These are phyloP conservation scores for Macrotus californicus DNA, from an alignment of 2,113 vertebrate genomes.

Conservation along the genomic window DNA sequence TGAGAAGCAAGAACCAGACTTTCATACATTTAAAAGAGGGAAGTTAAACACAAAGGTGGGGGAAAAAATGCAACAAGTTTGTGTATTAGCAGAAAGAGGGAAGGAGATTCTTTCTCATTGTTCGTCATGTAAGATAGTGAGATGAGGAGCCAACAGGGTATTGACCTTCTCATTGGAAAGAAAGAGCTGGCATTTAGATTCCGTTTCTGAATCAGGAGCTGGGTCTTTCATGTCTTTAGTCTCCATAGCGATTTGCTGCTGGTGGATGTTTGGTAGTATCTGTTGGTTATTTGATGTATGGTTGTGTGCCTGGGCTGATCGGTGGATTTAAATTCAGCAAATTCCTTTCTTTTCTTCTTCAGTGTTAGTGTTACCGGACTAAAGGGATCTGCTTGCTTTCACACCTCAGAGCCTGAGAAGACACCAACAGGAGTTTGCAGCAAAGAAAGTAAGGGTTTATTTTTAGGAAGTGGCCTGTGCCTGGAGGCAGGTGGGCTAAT, in stretches of 20 bases:
- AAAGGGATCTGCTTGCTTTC: background rate
- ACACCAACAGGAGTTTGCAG: background rate
- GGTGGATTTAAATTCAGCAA: background rate
- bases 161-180: background rate
- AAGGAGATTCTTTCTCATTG: background rate
- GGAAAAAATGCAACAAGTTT: background rate
- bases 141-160: background rate
- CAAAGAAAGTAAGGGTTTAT: background rate
- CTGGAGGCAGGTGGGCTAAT: background rate
- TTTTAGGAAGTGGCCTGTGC: background rate
- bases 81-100: background rate
- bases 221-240: background rate
- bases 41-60: background rate
- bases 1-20: background rate
- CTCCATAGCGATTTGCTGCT: no score
- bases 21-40: conserved; percentile 7
- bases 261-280: no score
- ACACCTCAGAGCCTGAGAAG: background rate
- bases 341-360: background rate
- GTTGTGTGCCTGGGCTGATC: background rate
- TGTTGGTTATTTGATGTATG: background rate
- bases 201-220: background rate
- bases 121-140: background rate
- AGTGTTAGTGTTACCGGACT: background rate
- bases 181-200: background rate